A percentile compares a stretch with the other conserved stretches of the same genome.
Evolutionary conservation across 2,113 vertebrate genomes (phyloP).

Genomic region (Ceyx margarethae): DNA sequence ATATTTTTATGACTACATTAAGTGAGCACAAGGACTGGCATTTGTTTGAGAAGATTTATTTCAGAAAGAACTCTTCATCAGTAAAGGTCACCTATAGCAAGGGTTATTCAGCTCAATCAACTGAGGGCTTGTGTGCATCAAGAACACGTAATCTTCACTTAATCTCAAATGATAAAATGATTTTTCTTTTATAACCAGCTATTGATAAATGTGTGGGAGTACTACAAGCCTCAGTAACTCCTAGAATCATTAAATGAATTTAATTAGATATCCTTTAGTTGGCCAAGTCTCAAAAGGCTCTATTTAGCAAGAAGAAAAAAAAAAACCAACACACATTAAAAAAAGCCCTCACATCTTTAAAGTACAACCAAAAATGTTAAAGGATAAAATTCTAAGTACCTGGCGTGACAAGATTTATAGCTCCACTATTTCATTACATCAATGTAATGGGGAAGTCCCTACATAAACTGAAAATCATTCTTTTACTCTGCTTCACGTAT

Average conservation of each 20-base stretch:
- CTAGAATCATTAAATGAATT: constrained; percentile 24
- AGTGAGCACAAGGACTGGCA: not conserved
- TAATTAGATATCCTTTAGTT: constrained; percentile 8
- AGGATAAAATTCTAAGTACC: not conserved
- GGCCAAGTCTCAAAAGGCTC: not conserved
- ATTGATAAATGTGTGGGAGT: not conserved
- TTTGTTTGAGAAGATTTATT: not conserved
- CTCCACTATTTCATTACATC: not conserved
- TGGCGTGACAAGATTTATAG: not conserved
- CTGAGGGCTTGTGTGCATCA: not conserved
- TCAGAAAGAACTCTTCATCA: not conserved
- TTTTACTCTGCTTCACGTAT: not conserved
- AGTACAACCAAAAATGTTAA: not conserved
- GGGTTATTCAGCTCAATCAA: not conserved
- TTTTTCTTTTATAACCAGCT: not conserved
- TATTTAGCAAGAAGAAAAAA: not conserved
- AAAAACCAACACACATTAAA: not conserved
- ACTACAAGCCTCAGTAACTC: not conserved
- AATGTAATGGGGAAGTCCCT: not conserved
- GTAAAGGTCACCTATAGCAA: not conserved
- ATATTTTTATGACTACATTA: not conserved
- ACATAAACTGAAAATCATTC: not conserved
- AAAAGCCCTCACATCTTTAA: not conserved
- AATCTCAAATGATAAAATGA: not conserved
- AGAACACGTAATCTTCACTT: not conserved